These are phyloP conservation scores for Pectinophora gossypiella DNA, from an alignment of 1,140 invertebrate genomes.

Conservation along the genomic window DNA sequence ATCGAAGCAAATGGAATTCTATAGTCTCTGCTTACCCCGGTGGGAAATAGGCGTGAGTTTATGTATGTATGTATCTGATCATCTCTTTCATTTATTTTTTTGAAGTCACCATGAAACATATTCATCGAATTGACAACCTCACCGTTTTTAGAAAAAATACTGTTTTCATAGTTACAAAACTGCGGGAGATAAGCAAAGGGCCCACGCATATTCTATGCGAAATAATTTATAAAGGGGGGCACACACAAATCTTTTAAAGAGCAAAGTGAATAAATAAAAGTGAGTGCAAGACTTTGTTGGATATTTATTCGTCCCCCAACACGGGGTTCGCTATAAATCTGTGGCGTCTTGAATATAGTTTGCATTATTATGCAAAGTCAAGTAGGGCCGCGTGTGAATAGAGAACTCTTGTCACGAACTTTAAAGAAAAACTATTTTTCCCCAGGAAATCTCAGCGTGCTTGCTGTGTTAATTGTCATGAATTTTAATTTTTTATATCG, in stretches of 20 bases:
- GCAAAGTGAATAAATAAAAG: slow-evolving; percentile 13
- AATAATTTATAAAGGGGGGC: background rate
- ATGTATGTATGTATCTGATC: no score
- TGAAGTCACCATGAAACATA: background rate
- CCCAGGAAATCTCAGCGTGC: no score
- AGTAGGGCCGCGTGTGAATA: slow-evolving; percentile 38
- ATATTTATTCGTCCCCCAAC: slow-evolving; percentile 42
- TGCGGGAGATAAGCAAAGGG: background rate
- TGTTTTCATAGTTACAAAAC: background rate
- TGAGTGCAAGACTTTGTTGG: slow-evolving; percentile 19
- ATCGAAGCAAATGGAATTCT: no score
- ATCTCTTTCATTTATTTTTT: background rate
- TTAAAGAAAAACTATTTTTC: slow-evolving; percentile 22
- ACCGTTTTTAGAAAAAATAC: background rate
- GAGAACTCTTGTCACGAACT: slow-evolving; percentile 27
- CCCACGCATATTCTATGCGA: background rate
- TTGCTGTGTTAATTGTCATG: no score
- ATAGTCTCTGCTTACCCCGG: no score
- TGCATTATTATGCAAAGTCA: slow-evolving; percentile 57
- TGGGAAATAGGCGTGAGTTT: no score
- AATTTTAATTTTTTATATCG: no score
- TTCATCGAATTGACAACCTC: no score
- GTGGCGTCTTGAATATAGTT: slow-evolving; percentile 50
- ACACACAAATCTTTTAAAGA: background rate
- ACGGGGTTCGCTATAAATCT: slow-evolving; percentile 32